Evolutionary conservation across 2,113 vertebrate genomes (phyloP).

Genomic region (Leptobrachium leishanense): DNA sequence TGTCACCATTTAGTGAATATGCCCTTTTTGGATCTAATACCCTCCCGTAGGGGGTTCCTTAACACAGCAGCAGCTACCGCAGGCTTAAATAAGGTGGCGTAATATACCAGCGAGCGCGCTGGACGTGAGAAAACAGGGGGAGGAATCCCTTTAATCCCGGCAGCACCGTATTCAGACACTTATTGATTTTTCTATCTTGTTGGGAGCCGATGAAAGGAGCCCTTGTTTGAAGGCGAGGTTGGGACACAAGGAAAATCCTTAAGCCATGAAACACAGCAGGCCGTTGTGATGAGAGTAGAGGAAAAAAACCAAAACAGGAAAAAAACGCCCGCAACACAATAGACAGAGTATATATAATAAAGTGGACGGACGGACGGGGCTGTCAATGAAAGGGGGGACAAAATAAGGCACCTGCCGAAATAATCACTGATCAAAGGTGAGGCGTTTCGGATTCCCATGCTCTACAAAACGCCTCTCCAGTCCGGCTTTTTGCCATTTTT

Average conservation of each 20-base stretch:
- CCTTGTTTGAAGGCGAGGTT: conserved; percentile 27
- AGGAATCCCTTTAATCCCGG: conserved; percentile 16
- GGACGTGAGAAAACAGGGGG: conserved; percentile 23
- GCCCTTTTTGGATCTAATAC: no score
- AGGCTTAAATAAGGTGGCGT: background rate
- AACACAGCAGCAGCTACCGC: no score
- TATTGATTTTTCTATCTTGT: conserved; percentile 48
- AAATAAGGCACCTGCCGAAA: background rate
- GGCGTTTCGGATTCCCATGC: background rate
- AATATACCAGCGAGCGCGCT: background rate
- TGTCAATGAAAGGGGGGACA: background rate
- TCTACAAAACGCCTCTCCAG: background rate
- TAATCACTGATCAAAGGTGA: conserved; percentile 14
- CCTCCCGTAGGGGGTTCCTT: no score
- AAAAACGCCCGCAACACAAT: conserved; percentile 9
- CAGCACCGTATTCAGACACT: conserved; percentile 10
- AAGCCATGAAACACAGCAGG: conserved; percentile 29
- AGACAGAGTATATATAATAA: conserved; percentile 3
- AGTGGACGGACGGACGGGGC: background rate
- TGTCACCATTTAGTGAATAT: no score
- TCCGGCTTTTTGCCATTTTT: no score
- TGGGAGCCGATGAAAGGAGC: conserved; percentile 34
- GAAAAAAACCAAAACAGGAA: no score
- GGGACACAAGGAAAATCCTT: background rate
- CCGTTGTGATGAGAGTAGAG: conserved; percentile 2